Conservation (phyloP, 1,140 invertebrate genomes). For the Trichogramma pretiosum region DNA sequence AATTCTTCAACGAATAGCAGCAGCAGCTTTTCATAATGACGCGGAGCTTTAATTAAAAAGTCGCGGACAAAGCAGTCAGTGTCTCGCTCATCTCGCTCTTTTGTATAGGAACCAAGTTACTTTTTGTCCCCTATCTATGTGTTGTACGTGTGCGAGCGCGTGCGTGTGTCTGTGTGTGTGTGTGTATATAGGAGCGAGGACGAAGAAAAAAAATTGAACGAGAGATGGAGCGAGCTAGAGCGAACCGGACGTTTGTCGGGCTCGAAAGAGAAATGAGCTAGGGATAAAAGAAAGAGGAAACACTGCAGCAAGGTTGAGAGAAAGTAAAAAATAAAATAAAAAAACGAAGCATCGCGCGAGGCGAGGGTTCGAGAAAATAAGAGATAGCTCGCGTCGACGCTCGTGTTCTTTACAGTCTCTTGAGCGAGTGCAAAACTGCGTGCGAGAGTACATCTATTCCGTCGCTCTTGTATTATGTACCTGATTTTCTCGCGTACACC, state of each 20-base stretch:
- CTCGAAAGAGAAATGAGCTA: no score
- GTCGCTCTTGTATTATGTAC: no score
- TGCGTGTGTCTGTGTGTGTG: no score
- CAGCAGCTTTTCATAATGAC: no score
- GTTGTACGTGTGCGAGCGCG: no score
- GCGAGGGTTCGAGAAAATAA: constrained; percentile 4
- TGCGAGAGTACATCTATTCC: no score
- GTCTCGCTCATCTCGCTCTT: constrained; percentile 5
- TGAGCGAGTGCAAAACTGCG: no score
- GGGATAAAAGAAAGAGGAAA: constrained; percentile 2
- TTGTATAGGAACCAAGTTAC: constrained; percentile 10
- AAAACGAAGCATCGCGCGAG: neutral
- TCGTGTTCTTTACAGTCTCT: no score
- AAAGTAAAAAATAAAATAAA: constrained; percentile 4
- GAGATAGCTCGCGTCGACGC: neutral
- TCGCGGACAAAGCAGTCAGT: constrained; percentile 18
- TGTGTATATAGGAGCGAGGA: neutral
- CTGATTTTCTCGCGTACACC: no score
- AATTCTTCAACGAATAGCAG: no score
- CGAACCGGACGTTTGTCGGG: constrained; percentile 15
- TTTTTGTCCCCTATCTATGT: constrained; percentile 6
- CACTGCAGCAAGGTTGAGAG: neutral
- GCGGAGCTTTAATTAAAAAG: constrained; percentile 21
- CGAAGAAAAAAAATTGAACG: constrained; percentile 16
- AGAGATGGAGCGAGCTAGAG: constrained; percentile 15